These are phyloP conservation scores for Excalfactoria chinensis DNA, from an alignment of 2,113 vertebrate genomes.

Conservation along the genomic window DNA sequence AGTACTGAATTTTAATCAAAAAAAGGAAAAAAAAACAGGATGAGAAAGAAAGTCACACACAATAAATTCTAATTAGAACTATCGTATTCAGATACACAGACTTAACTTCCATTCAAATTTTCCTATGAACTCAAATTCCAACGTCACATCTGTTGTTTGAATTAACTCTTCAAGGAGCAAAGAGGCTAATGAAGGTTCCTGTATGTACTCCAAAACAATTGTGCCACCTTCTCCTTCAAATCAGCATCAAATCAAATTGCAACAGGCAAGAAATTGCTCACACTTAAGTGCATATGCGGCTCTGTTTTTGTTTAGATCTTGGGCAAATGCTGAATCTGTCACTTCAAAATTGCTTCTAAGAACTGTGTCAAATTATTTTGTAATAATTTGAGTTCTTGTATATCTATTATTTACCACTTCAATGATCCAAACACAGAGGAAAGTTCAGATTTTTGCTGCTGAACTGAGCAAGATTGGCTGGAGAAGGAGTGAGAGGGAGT, in stretches of 20 bases:
- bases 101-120: background rate
- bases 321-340: background rate
- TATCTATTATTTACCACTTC: slow-evolving; percentile 39
- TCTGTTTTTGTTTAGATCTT: slow-evolving; percentile 20
- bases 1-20: background rate
- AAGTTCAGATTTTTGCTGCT: background rate
- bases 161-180: slow-evolving; percentile 18
- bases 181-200: background rate
- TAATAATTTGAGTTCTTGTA: slow-evolving; percentile 3
- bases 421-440: background rate
- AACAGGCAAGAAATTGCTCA: background rate
- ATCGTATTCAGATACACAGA: background rate
- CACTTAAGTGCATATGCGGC: background rate
- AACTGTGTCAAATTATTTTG: slow-evolving; percentile 40
- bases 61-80: background rate
- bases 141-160: background rate
- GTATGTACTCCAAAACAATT: background rate
- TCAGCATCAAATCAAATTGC: slow-evolving; percentile 18
- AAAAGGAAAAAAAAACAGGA: background rate
- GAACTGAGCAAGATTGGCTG: background rate
- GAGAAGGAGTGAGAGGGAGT: background rate
- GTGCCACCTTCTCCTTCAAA: background rate
- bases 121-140: background rate
- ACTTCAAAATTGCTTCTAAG: background rate
- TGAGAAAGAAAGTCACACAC: background rate